Evolutionary conservation across 2,888 invertebrate species (phyloP), one percentile per base, ranked within the genome.

Genomic region (Eurois occulta): DNA sequence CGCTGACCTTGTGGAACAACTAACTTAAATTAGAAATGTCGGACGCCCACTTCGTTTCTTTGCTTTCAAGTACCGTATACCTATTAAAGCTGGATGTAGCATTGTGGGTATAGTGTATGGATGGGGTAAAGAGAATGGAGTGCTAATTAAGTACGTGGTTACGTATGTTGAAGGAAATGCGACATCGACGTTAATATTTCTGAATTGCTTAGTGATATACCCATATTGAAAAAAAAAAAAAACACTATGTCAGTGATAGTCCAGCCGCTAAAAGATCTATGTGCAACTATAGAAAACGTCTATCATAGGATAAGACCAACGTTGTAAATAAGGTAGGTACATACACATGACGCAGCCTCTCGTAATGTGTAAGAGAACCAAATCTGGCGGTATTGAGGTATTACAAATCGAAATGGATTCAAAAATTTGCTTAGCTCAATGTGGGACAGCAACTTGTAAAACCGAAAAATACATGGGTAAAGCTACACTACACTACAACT

Each of bases 11-110:
- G 75, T 79, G 32, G 38, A 68, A 41, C 48, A 64, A 83, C 73
- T 68, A 83, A 83, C 84, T 80, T 80, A 76, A 80, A 83, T 83
- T 76, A 71, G 76, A 83, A 83, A 80, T 68, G 73, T 79, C 64
- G 62, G 48, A 46, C 52, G 69, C 79, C 69, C 58, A 79, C 62
- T 67, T 38, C 13, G 58, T 68, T 65, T 65, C 55, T 75, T 72
- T 68, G 18, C 71, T 78, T 67, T 72, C 41, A 32, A 78, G 65
- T 55, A 65, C 65, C 65, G 41, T 65, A 52, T 67, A 43, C 13
- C 52, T 73, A 46, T 55, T 64, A 52, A 64, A 73, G 8, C 65
- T 41, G n/a, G 43, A 64, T 79, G 35, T 65, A n/a, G 24, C 6
- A 65, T 52, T 65, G 68, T 35, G 48, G 64, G 41, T 35, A 32